Conservation (phyloP, 2,797 vertebrate genomes). For the Silurus lanzhouensis region DNA sequence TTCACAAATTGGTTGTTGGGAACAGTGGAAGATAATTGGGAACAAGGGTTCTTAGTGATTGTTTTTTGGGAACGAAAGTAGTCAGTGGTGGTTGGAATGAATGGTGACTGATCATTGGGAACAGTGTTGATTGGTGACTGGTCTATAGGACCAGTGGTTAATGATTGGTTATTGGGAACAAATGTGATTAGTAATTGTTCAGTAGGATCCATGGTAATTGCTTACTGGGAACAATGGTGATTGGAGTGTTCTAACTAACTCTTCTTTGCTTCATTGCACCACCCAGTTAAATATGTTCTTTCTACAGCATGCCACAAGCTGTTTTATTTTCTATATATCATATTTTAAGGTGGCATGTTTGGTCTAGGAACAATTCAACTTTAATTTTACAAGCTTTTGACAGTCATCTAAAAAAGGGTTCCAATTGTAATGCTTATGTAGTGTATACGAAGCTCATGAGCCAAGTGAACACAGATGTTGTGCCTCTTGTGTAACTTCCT, state of each 20-base stretch:
- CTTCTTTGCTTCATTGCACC: neutral
- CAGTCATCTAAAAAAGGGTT: neutral
- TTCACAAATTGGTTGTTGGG: no score
- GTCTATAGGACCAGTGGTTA: no score
- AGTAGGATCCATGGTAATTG: no score
- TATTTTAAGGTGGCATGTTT: neutral
- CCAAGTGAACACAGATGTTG: constrained; percentile 16
- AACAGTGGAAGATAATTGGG: no score
- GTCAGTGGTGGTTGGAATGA: no score
- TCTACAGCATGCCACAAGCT: neutral
- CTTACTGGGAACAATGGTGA: no score
- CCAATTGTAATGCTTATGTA: neutral
- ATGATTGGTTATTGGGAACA: no score
- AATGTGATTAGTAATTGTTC: no score
- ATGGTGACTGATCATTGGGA: no score
- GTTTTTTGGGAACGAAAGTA: no score
- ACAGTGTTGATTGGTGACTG: no score
- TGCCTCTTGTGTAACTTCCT: neutral
- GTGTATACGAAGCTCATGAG: neutral
- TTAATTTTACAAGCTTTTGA: neutral
- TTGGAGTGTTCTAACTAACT: neutral
- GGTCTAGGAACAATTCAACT: neutral
- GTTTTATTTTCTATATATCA: neutral
- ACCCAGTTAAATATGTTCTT: neutral
- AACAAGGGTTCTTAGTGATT: no score